A percentile compares a stretch with the other conserved stretches of the same genome.
These are phyloP conservation scores for Allenopithecus nigroviridis DNA, from an alignment of 2,797 vertebrate genomes.

Conservation along the genomic window DNA sequence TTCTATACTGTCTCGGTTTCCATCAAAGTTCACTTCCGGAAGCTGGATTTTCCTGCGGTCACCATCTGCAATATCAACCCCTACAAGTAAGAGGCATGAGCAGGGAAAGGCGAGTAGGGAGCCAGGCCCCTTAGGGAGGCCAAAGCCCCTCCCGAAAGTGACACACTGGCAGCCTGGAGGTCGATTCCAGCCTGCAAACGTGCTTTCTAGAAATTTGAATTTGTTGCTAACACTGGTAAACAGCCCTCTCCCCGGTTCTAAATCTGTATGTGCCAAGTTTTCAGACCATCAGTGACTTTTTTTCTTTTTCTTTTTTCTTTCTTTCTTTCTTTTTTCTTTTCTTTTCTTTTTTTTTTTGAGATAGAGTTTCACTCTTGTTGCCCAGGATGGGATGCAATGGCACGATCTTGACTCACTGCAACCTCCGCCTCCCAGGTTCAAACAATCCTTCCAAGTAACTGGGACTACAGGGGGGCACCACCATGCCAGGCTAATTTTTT, in stretches of 20 bases:
- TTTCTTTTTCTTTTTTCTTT: background rate
- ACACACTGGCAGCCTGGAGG: background rate
- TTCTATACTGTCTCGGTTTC: constrained; percentile 87
- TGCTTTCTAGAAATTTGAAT: background rate
- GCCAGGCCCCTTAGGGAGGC: background rate
- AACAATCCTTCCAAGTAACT: background rate
- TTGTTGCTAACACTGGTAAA: background rate
- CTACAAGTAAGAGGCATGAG: constrained; percentile 84
- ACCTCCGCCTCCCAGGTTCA: background rate
- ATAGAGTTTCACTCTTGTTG: background rate
- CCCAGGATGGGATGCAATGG: background rate
- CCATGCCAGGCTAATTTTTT: background rate
- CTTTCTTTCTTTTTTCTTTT: accelerated
- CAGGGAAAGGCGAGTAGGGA: background rate
- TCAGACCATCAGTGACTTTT: background rate
- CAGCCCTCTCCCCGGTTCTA: background rate
- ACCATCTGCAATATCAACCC: constrained; percentile 90
- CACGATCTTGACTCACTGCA: background rate
- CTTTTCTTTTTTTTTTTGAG: background rate
- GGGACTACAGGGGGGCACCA: background rate
- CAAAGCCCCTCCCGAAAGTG: background rate
- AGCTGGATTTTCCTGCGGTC: constrained; percentile 86
- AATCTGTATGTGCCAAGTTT: background rate
- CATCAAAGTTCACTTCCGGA: constrained; percentile 87
- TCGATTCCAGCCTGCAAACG: background rate